Evolutionary conservation across 2,113 vertebrate genomes (phyloP), one percentile per base, ranked within the genome.

Genomic region (Struthio camelus): DNA sequence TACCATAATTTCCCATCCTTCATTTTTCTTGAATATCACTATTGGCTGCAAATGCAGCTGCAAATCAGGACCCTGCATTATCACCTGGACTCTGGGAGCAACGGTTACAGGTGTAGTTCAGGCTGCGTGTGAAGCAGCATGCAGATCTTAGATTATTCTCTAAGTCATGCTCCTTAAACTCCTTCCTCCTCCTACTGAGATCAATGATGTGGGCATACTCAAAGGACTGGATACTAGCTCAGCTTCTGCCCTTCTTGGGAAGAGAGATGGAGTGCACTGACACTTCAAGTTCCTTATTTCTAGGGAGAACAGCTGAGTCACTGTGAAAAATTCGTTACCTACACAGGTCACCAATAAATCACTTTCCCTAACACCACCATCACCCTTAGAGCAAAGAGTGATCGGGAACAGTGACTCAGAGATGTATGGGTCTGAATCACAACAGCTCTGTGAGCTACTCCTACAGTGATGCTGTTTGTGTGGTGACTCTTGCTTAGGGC

Each of bases 371-470:
- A 42, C 42, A 76, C 51, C 38, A 65, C 42, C 62, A 76, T 61
- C 66, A 87, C 56, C 66, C 53, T 73, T 78, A 85, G 65, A 93
- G 90, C 77, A 88, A 93, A 75, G 42, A 88, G 42, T 7, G 67
- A 67, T 69, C 61, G 25, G 48, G 59, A 93, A 27, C 65, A 59
- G 48, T 96, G 96, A 96, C 80, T 95, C 96, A 94, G 42, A 81
- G 48, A 10, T 48, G 51, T 18, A 85, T 71, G 76, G 83, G 72
- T 85, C 79, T 90, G 85, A 92, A 81, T 89, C 72, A 91, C 51
- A 67, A 36, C 75, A 73, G 50, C 36, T 58, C 50, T 28, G n/a
- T 1, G 9, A 89, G n/a, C 51, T 78, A 64, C 72, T 94, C 34
- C 53, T n/a, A 32, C 56, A 59, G 42, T 4, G 46, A 88, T 67